Base-by-base conservation (phyloP, 2,797 vertebrate species). In the Loris lydekkerianus region DNA sequence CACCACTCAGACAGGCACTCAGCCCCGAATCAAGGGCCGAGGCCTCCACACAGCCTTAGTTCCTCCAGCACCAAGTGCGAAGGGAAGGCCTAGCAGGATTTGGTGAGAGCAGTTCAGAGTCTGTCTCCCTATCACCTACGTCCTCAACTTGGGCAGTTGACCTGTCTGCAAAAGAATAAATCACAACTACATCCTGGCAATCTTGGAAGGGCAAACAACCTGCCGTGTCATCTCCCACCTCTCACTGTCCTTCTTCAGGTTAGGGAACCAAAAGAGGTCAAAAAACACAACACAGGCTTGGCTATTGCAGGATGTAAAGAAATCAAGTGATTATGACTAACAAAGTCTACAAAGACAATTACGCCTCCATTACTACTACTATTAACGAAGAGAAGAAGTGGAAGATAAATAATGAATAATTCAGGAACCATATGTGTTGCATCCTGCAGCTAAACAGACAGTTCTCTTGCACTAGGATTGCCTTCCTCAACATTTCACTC, bases 271-370 rank as follows among this genome's bases (percentile, higher is more conserved):
- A 94, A 60, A 69, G 20, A 95, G 43, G 63, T 86, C 34, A 53
- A 85, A 94, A 86, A 93, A 58, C 18, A 89, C 18, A 83, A 78
- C 13, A n/a, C 27, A 82, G 13, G 75, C 60, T 93, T 94, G 65
- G 60, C 60, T 77, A 46, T 49, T 65, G 10, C 72, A 34, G 56
- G 31, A 88, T 63, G 25, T 81, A 27, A 89, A 91, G 34, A 95
- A 63, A 82, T 80, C 56, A 91, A 87, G 23, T 83, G 65, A 76
- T 89, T 73, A 78, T 34, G 46, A 92, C 65, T 75, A 87, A 86
- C 49, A 37, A 58, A 86, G 43, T 76, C n/a, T 61, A 53, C 76
- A 58, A 91, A 67, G 81, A 37, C 72, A 83, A 83, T 85, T 73
- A 21, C 17, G 34, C 49, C 70, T 95, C 92, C 60, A 49, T 84